Evolutionary conservation across 2,888 invertebrate genomes (phyloP).

Genomic region (Chrysotoxum bicinctum): DNA sequence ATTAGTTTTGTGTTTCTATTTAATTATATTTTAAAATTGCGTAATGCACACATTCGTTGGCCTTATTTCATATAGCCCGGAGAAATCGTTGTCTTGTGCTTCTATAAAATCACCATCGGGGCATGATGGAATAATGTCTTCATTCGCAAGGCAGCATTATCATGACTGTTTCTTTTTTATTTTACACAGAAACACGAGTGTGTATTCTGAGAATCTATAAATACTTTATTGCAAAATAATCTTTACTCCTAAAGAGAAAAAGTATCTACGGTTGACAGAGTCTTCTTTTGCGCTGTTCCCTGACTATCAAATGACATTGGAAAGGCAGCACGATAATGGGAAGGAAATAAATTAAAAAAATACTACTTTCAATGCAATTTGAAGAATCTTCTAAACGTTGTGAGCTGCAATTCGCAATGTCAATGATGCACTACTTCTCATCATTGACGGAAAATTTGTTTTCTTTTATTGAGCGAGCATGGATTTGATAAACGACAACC

Average conservation of each 20-base stretch:
- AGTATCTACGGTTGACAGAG: slow-evolving; percentile 11
- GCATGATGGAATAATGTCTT: slow-evolving; percentile 49
- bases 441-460: slow-evolving; percentile 47
- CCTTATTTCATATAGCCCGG: slow-evolving; percentile 49
- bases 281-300: slow-evolving; percentile 28
- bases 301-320: slow-evolving; percentile 72
- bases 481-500: slow-evolving; percentile 45
- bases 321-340: slow-evolving; percentile 33
- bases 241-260: slow-evolving; percentile 21
- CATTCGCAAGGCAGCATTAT: slow-evolving; percentile 60
- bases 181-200: slow-evolving; percentile 28
- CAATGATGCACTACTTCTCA: slow-evolving; percentile 57
- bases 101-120: background rate
- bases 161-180: slow-evolving; percentile 2
- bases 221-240: slow-evolving; percentile 56
- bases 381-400: slow-evolving; percentile 36
- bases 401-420: slow-evolving; percentile 55
- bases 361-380: slow-evolving; percentile 1
- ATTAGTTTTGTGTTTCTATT: slow-evolving; percentile 27
- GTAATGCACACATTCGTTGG: slow-evolving; percentile 47
- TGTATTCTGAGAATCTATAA: slow-evolving; percentile 48
- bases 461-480: slow-evolving; percentile 27
- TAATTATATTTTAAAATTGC: slow-evolving; percentile 55
- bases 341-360: slow-evolving; percentile 21
- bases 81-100: slow-evolving; percentile 31